These are phyloP conservation scores for Nesoenas mayeri DNA, from an alignment of 2,113 vertebrate species.

Conservation along the genomic window DNA sequence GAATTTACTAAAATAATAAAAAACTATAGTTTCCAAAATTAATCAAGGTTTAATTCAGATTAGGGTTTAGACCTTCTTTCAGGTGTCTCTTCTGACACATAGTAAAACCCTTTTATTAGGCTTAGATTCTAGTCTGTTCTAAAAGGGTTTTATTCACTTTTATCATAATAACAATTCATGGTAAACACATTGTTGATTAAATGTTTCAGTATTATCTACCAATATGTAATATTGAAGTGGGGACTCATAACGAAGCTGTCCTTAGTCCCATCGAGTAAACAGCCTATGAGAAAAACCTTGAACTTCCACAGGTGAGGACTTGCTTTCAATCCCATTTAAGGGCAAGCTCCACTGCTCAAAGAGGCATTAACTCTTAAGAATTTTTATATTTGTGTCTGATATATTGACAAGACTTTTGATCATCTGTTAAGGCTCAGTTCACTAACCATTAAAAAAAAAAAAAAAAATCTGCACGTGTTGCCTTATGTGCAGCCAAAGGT, in stretches of 20 bases:
- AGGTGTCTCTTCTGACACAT: rapidly evolving
- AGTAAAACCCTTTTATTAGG: not conserved
- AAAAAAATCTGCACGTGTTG: not conserved
- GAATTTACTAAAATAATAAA: not conserved
- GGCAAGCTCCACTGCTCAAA: not conserved
- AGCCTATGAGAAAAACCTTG: not conserved
- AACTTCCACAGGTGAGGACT: not conserved
- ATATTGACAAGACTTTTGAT: not conserved
- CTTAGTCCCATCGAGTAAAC: not conserved
- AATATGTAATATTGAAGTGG: not conserved
- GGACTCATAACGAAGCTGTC: not conserved
- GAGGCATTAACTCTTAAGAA: not conserved
- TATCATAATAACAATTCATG: not conserved
- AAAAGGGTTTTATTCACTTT: not conserved
- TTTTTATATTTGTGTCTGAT: not conserved
- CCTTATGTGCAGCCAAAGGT: not conserved
- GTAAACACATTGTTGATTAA: not conserved
- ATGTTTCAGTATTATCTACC: not conserved
- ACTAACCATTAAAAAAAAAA: too few species aligned
- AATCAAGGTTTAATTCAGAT: not conserved
- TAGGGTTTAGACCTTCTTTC: not conserved
- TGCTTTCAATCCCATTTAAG: not conserved
- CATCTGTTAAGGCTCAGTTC: not conserved
- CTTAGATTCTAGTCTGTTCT: not conserved
- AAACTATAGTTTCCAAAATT: not conserved